Evolutionary conservation across 2,797 vertebrate species (phyloP).

Genomic region (Adelosebastes latens): DNA sequence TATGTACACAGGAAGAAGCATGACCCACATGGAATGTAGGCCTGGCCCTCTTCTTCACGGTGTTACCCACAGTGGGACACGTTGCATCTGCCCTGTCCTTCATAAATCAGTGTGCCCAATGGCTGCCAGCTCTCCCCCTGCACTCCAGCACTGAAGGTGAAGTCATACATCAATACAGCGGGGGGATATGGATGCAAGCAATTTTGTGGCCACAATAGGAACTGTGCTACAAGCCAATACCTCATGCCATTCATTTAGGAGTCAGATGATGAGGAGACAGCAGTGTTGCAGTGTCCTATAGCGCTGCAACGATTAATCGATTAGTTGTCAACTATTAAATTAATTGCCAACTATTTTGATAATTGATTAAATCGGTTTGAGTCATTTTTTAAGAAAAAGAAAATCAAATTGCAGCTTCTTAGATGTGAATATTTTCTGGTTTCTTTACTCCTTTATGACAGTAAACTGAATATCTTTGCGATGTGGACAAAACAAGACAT

Average conservation of each 20-base stretch:
- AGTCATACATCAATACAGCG: constrained; percentile 61
- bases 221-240: constrained; percentile 14
- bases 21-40: constrained; percentile 67
- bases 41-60: constrained; percentile 25
- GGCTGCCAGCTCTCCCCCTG: constrained; percentile 46
- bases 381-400: no score
- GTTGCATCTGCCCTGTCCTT: constrained; percentile 57
- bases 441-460: no score
- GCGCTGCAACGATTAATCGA: no score
- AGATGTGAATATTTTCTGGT: no score
- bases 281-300: constrained; percentile 1
- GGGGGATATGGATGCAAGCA: constrained; percentile 13
- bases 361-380: no score
- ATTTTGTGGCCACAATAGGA: constrained; percentile 26
- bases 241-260: neutral
- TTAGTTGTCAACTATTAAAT: no score
- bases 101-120: constrained; percentile 59
- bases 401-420: no score
- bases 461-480: no score
- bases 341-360: no score
- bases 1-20: constrained; percentile 56
- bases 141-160: constrained; percentile 57
- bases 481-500: no score
- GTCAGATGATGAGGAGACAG: constrained; percentile 10
- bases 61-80: constrained; percentile 50